Evolutionary conservation across 2,113 vertebrate genomes (phyloP).

Genomic region (Callipepla californica): DNA sequence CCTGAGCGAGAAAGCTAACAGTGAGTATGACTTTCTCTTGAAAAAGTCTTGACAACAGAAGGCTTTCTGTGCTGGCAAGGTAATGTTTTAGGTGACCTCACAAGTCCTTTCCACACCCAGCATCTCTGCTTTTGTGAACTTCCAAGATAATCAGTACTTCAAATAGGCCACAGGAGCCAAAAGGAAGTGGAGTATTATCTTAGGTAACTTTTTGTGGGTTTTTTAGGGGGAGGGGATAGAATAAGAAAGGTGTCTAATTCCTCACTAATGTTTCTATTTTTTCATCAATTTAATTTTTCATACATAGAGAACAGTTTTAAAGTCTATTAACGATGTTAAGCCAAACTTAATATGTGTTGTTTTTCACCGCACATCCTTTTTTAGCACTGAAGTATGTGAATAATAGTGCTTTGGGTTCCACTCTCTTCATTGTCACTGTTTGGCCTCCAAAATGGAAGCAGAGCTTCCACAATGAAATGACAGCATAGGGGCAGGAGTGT

Average conservation of each 20-base stretch:
- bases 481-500: neutral
- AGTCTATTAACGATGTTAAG: neutral
- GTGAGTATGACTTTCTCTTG: neutral
- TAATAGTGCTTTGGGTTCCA: neutral
- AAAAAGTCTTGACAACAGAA: neutral
- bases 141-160: neutral
- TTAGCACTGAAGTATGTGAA: neutral
- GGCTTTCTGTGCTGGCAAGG: neutral
- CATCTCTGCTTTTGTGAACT: neutral
- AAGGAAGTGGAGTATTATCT: neutral
- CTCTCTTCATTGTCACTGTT: neutral
- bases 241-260: neutral
- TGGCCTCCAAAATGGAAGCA: neutral
- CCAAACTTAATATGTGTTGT: neutral
- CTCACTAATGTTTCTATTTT: neutral
- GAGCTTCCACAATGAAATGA: constrained; percentile 34
- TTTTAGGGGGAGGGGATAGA: neutral
- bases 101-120: neutral
- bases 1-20: neutral
- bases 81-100: neutral
- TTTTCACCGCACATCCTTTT: neutral
- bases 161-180: neutral
- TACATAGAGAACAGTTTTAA: neutral
- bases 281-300: neutral
- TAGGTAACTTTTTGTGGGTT: neutral